A percentile compares a stretch with the other conserved stretches of the same genome.
Conservation (phyloP, 2,888 invertebrate species). For the Crossocerus cetratus region DNA sequence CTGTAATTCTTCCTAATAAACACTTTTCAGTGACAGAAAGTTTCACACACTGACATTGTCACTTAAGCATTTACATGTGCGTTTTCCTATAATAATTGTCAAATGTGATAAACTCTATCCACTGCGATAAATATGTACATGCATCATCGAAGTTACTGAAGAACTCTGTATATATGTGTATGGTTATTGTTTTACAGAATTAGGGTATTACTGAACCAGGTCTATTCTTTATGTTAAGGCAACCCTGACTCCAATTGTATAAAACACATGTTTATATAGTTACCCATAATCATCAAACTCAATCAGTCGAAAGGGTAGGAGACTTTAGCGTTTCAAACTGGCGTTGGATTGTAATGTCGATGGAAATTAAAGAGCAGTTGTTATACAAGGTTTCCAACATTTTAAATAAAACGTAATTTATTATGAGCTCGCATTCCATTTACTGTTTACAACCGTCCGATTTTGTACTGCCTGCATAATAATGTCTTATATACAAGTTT, state of each 20-base stretch:
- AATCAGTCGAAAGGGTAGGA: too few relatives aligned
- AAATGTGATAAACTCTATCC: slow-evolving; percentile 28
- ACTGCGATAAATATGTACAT: slow-evolving; percentile 11
- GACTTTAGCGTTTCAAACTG: background rate
- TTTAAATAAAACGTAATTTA: slow-evolving; percentile 75
- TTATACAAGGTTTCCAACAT: slow-evolving; percentile 71
- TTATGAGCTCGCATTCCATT: slow-evolving; percentile 51
- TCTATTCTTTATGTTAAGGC: background rate
- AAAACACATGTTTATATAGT: slow-evolving; percentile 32
- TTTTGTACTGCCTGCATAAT: background rate
- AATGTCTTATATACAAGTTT: too few relatives aligned
- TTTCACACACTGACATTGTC: slow-evolving; percentile 23
- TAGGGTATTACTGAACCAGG: too few relatives aligned
- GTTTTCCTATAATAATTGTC: slow-evolving; percentile 35
- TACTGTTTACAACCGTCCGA: too few relatives aligned
- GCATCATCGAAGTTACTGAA: slow-evolving; percentile 25
- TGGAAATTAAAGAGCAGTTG: slow-evolving; percentile 64
- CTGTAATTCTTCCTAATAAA: slow-evolving; percentile 36
- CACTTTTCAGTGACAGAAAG: slow-evolving; percentile 35
- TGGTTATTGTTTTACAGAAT: slow-evolving; percentile 20
- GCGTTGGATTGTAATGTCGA: slow-evolving; percentile 46
- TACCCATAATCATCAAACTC: slow-evolving; percentile 1
- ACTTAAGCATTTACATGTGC: slow-evolving; percentile 28
- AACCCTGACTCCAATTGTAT: slow-evolving; percentile 33
- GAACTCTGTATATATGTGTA: slow-evolving; percentile 33